Base-by-base conservation (phyloP, 2,888 invertebrate genomes). In the Coelopa pilipes region DNA sequence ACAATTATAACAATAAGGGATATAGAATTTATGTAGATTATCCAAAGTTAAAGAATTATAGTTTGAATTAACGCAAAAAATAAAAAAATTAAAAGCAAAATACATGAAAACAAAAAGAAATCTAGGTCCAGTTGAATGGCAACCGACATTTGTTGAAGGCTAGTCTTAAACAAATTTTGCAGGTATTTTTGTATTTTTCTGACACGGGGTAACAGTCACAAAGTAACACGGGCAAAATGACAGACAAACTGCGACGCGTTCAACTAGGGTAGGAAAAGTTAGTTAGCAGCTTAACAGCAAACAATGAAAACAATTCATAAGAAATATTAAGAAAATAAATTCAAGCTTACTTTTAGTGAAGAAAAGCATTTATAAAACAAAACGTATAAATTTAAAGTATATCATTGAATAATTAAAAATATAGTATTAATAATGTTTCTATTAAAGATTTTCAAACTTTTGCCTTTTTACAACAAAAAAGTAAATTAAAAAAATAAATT, bases 171-270 rank as follows among this genome's bases (percentile, higher is more conserved):
- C 49, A 62, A 63, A 71, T 21, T 63, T 57, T 66, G 66, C 62
- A 68, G 74, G 71, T 74, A 74, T 74, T 74, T 74, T 74, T 74
- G 62, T 74, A 74, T 71, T 74, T 67, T 60, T 67, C 59, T 70
- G 65, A 74, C 17, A 63, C 50, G 62, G 24, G 1, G 19, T 46
- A 70, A 24, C 19, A 65, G 70, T 55, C n/a, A 65, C 45, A 13
- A 68, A 47, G 10, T 11, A 47, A 62, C 17, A 34, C 49, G 67
- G 73, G 50, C 34, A 71, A 60, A 62, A 60, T 19, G 45, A 55
- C 63, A 34, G n/a, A 45, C 12, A 49, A 13, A 63, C 53, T n/a
- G 49, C n/a, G 55, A 57, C 45, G 34, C 13, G 53, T 46, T 50
- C 4, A 57, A 68, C n/a, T 21, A 34, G 12, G 12, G 24, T 34